Base-by-base conservation (phyloP, 1,140 invertebrate genomes). In the Episyrphus balteatus region DNA sequence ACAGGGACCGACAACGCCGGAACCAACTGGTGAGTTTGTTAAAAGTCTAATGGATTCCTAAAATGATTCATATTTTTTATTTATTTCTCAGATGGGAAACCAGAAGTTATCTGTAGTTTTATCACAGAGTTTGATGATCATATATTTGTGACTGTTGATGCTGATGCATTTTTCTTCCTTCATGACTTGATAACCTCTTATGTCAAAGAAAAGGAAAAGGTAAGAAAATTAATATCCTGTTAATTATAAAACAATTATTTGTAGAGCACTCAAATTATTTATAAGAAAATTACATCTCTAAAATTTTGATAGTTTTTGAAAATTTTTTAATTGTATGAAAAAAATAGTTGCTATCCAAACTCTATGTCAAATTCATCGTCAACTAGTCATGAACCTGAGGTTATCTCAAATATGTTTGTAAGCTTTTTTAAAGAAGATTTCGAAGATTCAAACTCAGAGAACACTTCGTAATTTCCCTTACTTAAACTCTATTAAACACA, bases 111-210 rank as follows among this genome's bases (percentile, higher is more conserved):
- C 57, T 96, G 92, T 73, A 93, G 89, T 69, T 97, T 98, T 69
- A 92, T 96, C 26, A 96, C 93, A 9, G 93, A 98, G 71, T 97
- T 98, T 73, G 92, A 96, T 67, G 92, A 97, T 69, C 94, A 97
- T 64, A 98, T 97, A 56, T 95, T 92, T 70, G 92, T 98, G 46
- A 94, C 94, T 2, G 92, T 97, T 49, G 92, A 97, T 75, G 93
- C 93, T 1, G 94, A 98, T 70, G 90, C 91, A 13, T 96, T 98
- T 71, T 91, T 97, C 70, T 98, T 97, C 67, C 73, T 98, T 36
- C 94, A 98, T 67, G 93, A 98, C 71, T 76, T 98, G 21, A 94
- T 98, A 43, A 92, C 86, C 0, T 92, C 91, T 0, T 98, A 98
- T 63, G 81, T 97, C 13, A 92, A 87, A 66, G 89, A 92, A 68